A percentile compares a stretch with the other conserved stretches of the same genome.
These are phyloP conservation scores for Hydropotes inermis DNA, from an alignment of 2,113 vertebrate genomes.

Conservation along the genomic window DNA sequence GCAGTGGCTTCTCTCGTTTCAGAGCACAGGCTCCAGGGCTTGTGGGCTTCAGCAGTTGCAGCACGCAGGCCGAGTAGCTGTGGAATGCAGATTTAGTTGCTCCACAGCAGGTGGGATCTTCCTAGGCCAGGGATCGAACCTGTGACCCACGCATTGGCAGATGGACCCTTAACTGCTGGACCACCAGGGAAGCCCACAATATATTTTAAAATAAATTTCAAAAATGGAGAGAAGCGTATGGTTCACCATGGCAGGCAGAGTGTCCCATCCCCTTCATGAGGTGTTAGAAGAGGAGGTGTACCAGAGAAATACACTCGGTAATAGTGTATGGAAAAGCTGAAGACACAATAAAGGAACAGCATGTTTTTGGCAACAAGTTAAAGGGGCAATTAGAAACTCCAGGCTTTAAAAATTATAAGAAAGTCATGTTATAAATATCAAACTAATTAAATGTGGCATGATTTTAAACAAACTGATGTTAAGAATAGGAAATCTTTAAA, in stretches of 20 bases:
- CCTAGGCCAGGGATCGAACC: background rate
- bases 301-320: background rate
- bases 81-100: background rate
- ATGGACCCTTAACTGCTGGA: background rate
- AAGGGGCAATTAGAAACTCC: background rate
- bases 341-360: background rate
- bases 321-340: background rate
- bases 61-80: accelerated
- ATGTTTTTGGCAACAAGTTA: background rate
- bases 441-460: background rate
- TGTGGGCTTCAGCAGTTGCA: background rate
- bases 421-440: background rate
- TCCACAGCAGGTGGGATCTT: background rate
- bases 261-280: background rate
- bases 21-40: background rate
- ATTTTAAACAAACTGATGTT: background rate
- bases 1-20: background rate
- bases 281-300: background rate
- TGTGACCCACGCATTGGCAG: background rate
- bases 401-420: background rate
- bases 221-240: background rate
- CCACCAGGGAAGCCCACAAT: background rate
- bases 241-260: background rate
- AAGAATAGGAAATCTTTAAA: background rate
- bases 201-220: background rate